These are phyloP conservation scores for Andrena fulva DNA, from an alignment of 2,888 invertebrate genomes.

Conservation along the genomic window DNA sequence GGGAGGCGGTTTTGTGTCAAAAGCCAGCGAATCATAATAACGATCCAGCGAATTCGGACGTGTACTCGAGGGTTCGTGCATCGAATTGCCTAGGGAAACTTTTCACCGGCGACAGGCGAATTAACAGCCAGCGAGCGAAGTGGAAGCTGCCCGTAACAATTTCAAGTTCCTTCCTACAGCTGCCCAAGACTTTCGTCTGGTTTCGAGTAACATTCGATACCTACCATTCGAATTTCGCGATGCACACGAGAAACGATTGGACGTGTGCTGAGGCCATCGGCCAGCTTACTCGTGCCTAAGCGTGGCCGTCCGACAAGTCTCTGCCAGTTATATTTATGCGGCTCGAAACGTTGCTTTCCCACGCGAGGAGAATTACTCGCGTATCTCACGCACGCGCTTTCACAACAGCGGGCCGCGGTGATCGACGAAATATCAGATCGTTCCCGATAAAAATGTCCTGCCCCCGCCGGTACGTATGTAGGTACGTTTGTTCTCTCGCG, in stretches of 20 bases:
- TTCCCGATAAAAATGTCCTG: slow-evolving; percentile 69
- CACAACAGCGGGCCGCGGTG: slow-evolving; percentile 45
- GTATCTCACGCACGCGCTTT: slow-evolving; percentile 72
- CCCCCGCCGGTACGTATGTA: slow-evolving; percentile 56
- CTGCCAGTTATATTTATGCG: slow-evolving; percentile 64
- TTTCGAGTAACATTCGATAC: neutral
- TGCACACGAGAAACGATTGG: neutral
- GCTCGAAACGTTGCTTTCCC: slow-evolving; percentile 67
- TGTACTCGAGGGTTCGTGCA: slow-evolving; percentile 19
- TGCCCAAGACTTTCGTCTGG: neutral
- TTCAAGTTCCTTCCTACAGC: neutral
- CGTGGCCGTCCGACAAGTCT: slow-evolving; percentile 15
- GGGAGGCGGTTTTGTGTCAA: slow-evolving; percentile 36
- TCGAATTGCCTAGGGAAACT: slow-evolving; percentile 10
- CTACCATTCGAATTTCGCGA: neutral
- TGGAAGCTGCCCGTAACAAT: neutral
- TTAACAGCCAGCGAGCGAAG: slow-evolving; percentile 32
- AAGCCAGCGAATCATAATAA: slow-evolving; percentile 48
- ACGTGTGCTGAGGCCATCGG: neutral
- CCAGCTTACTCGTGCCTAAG: neutral
- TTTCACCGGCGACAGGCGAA: slow-evolving; percentile 18
- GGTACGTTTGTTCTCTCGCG: slow-evolving; percentile 76
- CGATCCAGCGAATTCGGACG: slow-evolving; percentile 45
- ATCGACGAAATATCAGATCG: slow-evolving; percentile 74
- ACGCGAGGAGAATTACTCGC: slow-evolving; percentile 74